phyloP scores from a whole-genome alignment of 2,888 invertebrate genomes.

The Amphipyra berbera region DNA sequence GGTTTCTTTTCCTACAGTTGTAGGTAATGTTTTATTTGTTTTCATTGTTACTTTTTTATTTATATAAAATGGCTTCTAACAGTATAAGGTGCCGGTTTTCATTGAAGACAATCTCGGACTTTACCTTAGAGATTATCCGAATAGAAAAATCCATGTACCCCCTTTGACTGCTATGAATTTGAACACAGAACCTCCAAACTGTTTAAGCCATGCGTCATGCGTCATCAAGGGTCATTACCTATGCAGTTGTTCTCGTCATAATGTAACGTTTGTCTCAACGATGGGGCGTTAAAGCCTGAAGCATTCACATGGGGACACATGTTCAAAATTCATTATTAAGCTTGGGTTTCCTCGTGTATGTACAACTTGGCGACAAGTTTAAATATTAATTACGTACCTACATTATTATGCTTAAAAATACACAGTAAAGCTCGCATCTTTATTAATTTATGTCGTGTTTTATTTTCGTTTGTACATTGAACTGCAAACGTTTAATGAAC shows the following conservation, averaged over 20 bases:
- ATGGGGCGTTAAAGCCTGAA: conserved; percentile 26
- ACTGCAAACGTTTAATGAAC: not conserved
- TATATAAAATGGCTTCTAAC: not conserved
- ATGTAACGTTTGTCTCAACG: conserved; percentile 34
- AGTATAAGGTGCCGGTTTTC: too few species aligned
- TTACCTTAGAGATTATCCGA: too few species aligned
- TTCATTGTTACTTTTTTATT: not conserved
- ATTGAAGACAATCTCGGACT: too few species aligned
- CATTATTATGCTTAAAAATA: conserved; percentile 20
- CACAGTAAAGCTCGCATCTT: conserved; percentile 13
- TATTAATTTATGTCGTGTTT: conserved; percentile 19
- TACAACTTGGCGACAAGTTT: conserved; percentile 48
- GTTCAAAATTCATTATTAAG: conserved; percentile 49
- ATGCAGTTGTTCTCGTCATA: conserved; percentile 35
- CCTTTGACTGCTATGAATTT: too few species aligned
- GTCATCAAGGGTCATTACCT: conserved; percentile 29
- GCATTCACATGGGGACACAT: conserved; percentile 37
- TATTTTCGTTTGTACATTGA: conserved; percentile 18
- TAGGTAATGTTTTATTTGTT: conserved; percentile 26
- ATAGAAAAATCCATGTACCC: too few species aligned
- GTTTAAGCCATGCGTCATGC: too few species aligned
- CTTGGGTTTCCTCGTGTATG: conserved; percentile 29
- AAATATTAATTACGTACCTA: conserved; percentile 51
- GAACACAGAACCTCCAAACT: too few species aligned
- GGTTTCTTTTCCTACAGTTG: conserved; percentile 21